A percentile compares a stretch with the other conserved stretches of the same genome.
These are phyloP conservation scores for Cromileptes altivelis DNA, from an alignment of 2,113 vertebrate species.

Conservation along the genomic window DNA sequence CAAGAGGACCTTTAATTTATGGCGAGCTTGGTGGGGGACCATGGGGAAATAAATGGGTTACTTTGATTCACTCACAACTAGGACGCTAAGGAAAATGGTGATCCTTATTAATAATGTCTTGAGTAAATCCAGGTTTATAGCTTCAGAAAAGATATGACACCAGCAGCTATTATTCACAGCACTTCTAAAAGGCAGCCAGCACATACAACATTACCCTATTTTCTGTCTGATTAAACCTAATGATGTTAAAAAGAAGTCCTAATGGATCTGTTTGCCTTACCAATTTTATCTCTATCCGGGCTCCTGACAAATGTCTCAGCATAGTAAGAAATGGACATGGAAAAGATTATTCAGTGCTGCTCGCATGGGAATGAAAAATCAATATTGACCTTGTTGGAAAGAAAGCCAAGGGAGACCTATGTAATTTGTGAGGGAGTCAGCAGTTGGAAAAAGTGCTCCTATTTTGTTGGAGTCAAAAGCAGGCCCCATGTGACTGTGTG, in stretches of 20 bases:
- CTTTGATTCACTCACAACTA: constrained; percentile 24
- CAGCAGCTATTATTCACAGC: constrained; percentile 43
- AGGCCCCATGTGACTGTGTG: constrained; percentile 8
- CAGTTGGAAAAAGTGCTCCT: constrained; percentile 16
- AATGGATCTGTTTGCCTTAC: constrained; percentile 65
- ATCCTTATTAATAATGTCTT: constrained; percentile 15
- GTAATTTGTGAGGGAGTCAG: constrained; percentile 61
- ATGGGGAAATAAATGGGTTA: constrained; percentile 44
- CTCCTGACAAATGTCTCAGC: constrained; percentile 65
- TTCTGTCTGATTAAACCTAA: constrained; percentile 57
- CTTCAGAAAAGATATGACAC: background rate
- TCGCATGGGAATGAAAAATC: constrained; percentile 73
- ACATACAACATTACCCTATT: constrained; percentile 40
- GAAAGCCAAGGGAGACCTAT: constrained; percentile 58
- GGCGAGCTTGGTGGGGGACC: background rate
- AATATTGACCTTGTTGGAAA: constrained; percentile 71
- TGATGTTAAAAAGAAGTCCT: constrained; percentile 67
- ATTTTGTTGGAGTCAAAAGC: constrained; percentile 26
- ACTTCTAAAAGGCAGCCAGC: constrained; percentile 49
- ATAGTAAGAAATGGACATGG: constrained; percentile 44
- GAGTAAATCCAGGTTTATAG: constrained; percentile 18
- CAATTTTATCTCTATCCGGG: constrained; percentile 58
- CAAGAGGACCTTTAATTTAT: constrained; percentile 43
- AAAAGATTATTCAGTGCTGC: constrained; percentile 67
- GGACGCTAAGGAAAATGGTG: background rate